Evolutionary conservation across 1,140 invertebrate species (phyloP).

Genomic region (Pachypsylla venusta): DNA sequence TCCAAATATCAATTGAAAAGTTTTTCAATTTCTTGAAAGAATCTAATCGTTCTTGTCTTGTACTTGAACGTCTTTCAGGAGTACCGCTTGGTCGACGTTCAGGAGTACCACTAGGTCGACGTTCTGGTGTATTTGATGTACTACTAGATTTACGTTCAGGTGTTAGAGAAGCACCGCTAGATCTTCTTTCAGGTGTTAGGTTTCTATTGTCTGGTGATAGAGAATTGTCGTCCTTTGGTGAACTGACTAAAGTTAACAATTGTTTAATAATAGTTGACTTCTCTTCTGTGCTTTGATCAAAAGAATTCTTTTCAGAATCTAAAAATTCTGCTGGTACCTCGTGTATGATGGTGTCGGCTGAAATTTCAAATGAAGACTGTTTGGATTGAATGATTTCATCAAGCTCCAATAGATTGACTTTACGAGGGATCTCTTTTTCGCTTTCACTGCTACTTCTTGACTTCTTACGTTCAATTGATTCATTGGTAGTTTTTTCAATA

Average conservation of each 20-base stretch:
- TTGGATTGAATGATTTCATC: background rate
- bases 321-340: conserved; percentile 5
- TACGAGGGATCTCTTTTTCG: background rate
- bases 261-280: conserved; percentile 3
- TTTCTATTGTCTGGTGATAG: background rate
- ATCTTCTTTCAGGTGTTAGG: background rate
- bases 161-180: background rate
- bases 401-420: background rate
- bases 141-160: background rate
- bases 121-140: background rate
- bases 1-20: conserved; percentile 27
- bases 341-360: background rate
- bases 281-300: background rate
- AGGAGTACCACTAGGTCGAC: background rate
- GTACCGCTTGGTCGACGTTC: background rate
- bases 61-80: conserved; percentile 25
- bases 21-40: conserved; percentile 28
- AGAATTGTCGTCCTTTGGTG: conserved; percentile 2
- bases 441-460: background rate
- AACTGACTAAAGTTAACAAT: conserved; percentile 6
- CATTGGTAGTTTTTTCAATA: background rate
- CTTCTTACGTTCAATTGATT: background rate
- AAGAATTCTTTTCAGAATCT: conserved; percentile 7
- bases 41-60: conserved; percentile 26
- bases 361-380: conserved; percentile 7